A percentile compares a stretch with the other conserved stretches of the same genome.
Evolutionary conservation across 2,797 vertebrate genomes (phyloP).

Genomic region (Uromys caudimaculatus): DNA sequence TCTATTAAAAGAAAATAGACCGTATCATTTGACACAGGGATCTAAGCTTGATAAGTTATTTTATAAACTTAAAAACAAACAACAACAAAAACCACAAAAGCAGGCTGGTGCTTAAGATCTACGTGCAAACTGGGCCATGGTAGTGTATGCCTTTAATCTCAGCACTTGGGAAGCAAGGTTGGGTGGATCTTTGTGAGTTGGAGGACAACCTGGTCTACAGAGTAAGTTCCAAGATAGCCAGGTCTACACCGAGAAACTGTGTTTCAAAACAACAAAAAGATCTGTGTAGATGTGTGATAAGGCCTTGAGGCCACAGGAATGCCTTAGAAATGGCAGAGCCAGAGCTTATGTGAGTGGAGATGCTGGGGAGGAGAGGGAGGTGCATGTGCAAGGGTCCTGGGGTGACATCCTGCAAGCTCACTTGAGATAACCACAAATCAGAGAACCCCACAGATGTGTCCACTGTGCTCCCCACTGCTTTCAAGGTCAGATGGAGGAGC

Average conservation of each 20-base stretch:
- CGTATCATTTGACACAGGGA: background rate
- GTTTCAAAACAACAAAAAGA: background rate
- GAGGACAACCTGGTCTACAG: background rate
- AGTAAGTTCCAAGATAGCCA: too few species aligned
- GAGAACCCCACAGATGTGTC: background rate
- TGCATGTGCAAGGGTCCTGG: too few species aligned
- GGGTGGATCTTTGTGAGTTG: background rate
- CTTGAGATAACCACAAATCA: background rate
- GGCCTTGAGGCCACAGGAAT: background rate
- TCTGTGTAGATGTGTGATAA: background rate
- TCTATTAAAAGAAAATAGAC: constrained; percentile 40
- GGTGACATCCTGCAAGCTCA: background rate
- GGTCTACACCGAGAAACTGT: background rate
- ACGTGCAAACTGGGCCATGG: background rate
- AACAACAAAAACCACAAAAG: background rate
- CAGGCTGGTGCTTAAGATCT: background rate
- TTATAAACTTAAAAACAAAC: background rate
- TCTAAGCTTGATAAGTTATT: constrained; percentile 35
- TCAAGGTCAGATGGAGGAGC: too few species aligned
- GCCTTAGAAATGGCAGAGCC: background rate
- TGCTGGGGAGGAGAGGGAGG: accelerated
- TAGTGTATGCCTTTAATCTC: background rate
- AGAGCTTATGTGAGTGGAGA: background rate
- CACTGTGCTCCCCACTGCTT: background rate
- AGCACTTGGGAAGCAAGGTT: background rate